These are phyloP conservation scores for Acronicta aceris DNA, from an alignment of 2,888 invertebrate species.

Conservation along the genomic window DNA sequence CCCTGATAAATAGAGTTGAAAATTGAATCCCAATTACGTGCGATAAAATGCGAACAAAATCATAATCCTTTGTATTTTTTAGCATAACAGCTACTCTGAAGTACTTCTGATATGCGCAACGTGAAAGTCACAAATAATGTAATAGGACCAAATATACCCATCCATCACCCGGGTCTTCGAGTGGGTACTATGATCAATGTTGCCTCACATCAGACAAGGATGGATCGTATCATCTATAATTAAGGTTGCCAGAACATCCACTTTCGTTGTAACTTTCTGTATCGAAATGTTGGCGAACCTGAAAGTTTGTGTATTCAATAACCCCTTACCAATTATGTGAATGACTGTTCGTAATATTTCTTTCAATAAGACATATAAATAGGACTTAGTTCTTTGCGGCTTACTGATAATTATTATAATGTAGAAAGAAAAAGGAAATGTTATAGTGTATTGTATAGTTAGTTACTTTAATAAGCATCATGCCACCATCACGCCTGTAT, in stretches of 20 bases:
- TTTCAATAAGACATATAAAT: constrained; percentile 16
- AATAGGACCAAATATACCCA: constrained; percentile 57
- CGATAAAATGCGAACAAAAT: no score
- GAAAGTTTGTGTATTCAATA: constrained; percentile 37
- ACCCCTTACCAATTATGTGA: constrained; percentile 29
- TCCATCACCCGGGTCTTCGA: constrained; percentile 63
- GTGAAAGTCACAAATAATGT: no score
- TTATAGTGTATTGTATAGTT: no score
- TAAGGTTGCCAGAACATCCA: constrained; percentile 46
- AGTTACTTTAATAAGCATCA: no score
- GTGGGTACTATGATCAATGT: constrained; percentile 68
- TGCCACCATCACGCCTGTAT: no score
- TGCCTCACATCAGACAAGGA: constrained; percentile 66
- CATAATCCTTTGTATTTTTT: no score
- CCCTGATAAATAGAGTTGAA: background rate
- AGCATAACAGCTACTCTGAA: no score
- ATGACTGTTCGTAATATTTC: constrained; percentile 35
- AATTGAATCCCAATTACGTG: background rate
- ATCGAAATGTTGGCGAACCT: constrained; percentile 17
- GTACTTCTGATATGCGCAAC: no score
- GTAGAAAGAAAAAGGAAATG: no score
- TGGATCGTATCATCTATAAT: constrained; percentile 62
- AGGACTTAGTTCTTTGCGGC: no score
- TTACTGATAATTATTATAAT: no score
- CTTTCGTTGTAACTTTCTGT: constrained; percentile 37